Base-by-base conservation (phyloP, 2,797 vertebrate species). In the Miichthys miiuy region DNA sequence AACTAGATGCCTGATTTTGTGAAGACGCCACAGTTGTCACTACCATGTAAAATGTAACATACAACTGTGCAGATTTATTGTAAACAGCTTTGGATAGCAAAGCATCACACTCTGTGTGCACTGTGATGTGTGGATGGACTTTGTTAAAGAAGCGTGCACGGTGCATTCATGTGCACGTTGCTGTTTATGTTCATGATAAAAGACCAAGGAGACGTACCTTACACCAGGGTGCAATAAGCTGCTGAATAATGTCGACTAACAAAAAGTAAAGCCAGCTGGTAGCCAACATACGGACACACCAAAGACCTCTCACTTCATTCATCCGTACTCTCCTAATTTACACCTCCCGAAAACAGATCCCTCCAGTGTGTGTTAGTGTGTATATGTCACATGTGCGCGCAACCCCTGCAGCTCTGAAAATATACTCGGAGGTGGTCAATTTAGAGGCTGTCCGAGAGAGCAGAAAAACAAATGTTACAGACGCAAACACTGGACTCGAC, bases 341-440 rank as follows among this genome's bases (percentile, higher is more conserved):
- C 88, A 85, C 68, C 81, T 76, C 57, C 62, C 51, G 63, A 79
- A 81, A 72, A 86, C 72, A 80, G 68, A 54, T 41, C 41, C 69
- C 85, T 74, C 42, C 69, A 66, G 60, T 80, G 80, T 77, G 78
- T 79, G 84, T 79, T 75, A 56, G 63, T 79, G 75, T 77, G 80
- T 77, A 42, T 38, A 64, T 85, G 68, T 81, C 81, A 81, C 78
- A 65, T 69, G 46, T 78, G 70, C 78, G n/a, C 75, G 56, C 69
- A 74, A 68, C 81, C 75, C 75, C 72, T 51, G 72, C 55, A 34
- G 72, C 76, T 82, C 68, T 79, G 80, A 87, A 89, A 89, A 91
- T 85, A 87, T 72, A 83, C 68, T 38, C 13, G 71, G 67, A 88
- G 81, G 79, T 68, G 69, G 86, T 69, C 63, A 47, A 67, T 13